Base-by-base conservation (phyloP, 2,888 invertebrate genomes). In the Dryomyza anilis region DNA sequence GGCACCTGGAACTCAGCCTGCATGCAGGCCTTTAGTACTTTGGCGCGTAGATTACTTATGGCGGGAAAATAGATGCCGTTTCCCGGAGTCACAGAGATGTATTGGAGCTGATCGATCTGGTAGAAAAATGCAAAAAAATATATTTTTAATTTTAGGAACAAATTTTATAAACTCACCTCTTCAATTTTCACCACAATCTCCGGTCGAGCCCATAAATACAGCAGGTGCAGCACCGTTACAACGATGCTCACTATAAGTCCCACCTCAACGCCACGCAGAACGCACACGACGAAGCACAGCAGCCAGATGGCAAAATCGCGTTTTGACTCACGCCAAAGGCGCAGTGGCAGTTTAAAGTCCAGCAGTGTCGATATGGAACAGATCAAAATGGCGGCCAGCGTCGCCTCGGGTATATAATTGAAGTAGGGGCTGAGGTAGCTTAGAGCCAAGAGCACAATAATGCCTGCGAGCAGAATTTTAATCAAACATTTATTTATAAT, bases 371-470 rank as follows among this genome's bases (percentile, higher is more conserved):
- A 94, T 25, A 82, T 78, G 27, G 97, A 96, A 73, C 92, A 91
- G 73, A 96, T 95, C 73, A 97, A 89, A 62, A 97, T 93, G 5
- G 95, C 91, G 0, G 95, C 90, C 56, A 98, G 85, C 1, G 93
- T 91, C 0, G 96, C 89, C 77, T 90, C 90, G 1, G 95, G 94
- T 69, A 95, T 94, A 81, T 87, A 93, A 82, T 89, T 91, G 84
- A 96, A 96, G 78, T 92, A 91, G 1, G 93, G 91, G n/a, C 96
- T 95, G 61, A 97, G 85, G 78, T 93, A 92, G 71, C 90, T 89
- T 53, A 96, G 84, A 0, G 96, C 94, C 74, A 96, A 78, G 55
- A 97, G 84, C 3, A 95, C 91, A 74, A 96, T 87, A 23, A 87
- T 83, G 6, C 93, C 95, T 91, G 83, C 27, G 85, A 52, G 30